Base-by-base conservation (phyloP, 2,113 vertebrate species). In the Neodon shergylaensis region DNA sequence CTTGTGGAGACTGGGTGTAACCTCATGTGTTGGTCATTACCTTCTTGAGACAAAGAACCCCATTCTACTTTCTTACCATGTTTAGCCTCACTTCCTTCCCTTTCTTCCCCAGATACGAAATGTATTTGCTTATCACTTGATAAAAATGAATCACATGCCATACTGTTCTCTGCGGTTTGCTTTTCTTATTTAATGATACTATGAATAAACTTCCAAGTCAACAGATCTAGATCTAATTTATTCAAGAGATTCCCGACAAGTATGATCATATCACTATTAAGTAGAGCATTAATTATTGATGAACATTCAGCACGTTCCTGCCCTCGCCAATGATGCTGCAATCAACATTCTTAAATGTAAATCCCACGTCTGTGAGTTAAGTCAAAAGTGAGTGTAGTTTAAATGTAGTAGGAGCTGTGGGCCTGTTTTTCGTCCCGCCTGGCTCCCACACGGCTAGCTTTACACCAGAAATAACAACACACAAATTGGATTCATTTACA, bases 111-210 rank as follows among this genome's bases (percentile, higher is more conserved):
- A 65, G 83, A 58, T 76, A 31, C 33, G 81, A 92, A 83, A 44
- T 58, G 66, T 89, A 78, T 61, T 92, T 92, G 26, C 39, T 87
- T 7, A 22, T 21, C 73, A 7, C 78, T 90, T 96, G 52, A 65
- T 88, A 88, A 63, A 91, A 94, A 61, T 49, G 2, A 4, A 79
- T 58, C 54, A 88, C 28, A 92, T 2, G 52, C 54, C 33, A 72
- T 52, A 66, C 1, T 47, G 39, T 78, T 81, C 54, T 89, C n/a
- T 49, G 66, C 14, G 77, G 47, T 92, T 92, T 93, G 26, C 17
- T 89, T 85, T 96, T 44, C 47, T 94, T 66, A 83, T 72, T 84
- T 84, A 85, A 85, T 91, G 21, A 65, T 58, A 68, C 31, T 33
- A 21, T 90, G 74, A 21, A 83, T 90, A 82, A 70, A 58, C 13